Evolutionary conservation across 2,797 vertebrate species (phyloP), one percentile per base, ranked within the genome.

Genomic region (Halcyon leucocephala): DNA sequence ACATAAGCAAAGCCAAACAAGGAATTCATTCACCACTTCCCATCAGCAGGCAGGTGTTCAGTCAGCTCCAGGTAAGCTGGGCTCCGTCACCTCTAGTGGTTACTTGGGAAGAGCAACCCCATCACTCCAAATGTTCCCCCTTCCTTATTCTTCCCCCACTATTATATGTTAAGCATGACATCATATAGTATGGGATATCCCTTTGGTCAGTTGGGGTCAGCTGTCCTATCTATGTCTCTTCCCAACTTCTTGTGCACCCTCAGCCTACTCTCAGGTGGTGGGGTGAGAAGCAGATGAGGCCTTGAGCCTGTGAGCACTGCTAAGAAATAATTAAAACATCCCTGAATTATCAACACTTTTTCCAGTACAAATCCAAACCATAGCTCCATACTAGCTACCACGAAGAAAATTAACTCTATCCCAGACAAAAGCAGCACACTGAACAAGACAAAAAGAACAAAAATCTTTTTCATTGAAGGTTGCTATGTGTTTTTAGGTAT

Each of bases 81-180:
- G 29, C 4, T 57, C 6, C 12, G 3, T 58, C 4, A 2, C 44
- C 44, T 22, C 21, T 48, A 33, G 26, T 2, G 1, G 7, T 67
- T 14, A 42, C 54, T 46, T 61, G 25, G 18, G 22, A 77, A 52
- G 58, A 41, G 6, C 25, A 46, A 41, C 1, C 1, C 12, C 5
- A 15, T 51, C 1, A 13, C n/a, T 67, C 16, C 12, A 14, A 71
- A 51, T 0, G 1, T 26, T 11, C 29, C 7, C 15, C 4, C 3
- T 57, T 62, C 22, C n/a, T 48, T 11, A 33, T 71, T 51, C 35
- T 77, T 35, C 14, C n/a, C 7, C 8, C 26, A 77, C 12, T 4
- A 66, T 55, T 51, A 19, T 11, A 6, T 26, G 19, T 12, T 26
- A 65, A 61, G 20, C 17, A 54, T 31, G 22, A 29, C 0, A 0